Conservation (phyloP, 2,888 invertebrate genomes). For the Uropetala carovei region DNA sequence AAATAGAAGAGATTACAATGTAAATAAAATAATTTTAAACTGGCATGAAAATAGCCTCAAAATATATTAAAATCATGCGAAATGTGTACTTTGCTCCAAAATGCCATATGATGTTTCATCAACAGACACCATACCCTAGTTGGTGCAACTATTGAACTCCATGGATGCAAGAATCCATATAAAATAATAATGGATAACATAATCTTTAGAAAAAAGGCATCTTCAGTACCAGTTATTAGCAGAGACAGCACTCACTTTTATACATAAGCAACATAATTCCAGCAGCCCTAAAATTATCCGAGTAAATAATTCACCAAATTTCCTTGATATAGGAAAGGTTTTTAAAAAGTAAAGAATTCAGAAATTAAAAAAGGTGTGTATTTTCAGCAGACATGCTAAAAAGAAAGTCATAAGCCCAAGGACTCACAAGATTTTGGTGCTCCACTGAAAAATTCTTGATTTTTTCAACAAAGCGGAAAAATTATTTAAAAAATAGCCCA, state of each 20-base stretch:
- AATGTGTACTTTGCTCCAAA: not conserved
- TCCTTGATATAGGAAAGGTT: not conserved
- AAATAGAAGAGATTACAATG: not conserved
- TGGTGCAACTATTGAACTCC: not conserved
- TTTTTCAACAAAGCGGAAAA: conserved; percentile 25
- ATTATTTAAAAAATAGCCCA: conserved; percentile 24
- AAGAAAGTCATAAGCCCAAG: conserved; percentile 40
- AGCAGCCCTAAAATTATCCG: not conserved
- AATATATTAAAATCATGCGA: not conserved
- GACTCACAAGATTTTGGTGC: conserved; percentile 54
- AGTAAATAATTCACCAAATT: not conserved
- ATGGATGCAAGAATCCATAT: not conserved
- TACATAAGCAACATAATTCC: conserved; percentile 11
- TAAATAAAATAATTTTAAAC: no score
- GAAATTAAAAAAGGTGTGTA: not conserved
- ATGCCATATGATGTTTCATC: conserved; percentile 3
- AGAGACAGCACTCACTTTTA: not conserved
- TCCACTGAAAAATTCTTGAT: not conserved
- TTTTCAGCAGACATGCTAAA: conserved; percentile 37
- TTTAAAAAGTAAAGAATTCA: not conserved
- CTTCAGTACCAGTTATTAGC: not conserved
- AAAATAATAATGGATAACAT: not conserved
- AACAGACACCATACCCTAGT: not conserved
- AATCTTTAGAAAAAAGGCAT: not conserved
- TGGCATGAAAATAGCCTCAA: not conserved